These are phyloP conservation scores for Bettongia penicillata DNA, from an alignment of 2,113 vertebrate species.

Conservation along the genomic window DNA sequence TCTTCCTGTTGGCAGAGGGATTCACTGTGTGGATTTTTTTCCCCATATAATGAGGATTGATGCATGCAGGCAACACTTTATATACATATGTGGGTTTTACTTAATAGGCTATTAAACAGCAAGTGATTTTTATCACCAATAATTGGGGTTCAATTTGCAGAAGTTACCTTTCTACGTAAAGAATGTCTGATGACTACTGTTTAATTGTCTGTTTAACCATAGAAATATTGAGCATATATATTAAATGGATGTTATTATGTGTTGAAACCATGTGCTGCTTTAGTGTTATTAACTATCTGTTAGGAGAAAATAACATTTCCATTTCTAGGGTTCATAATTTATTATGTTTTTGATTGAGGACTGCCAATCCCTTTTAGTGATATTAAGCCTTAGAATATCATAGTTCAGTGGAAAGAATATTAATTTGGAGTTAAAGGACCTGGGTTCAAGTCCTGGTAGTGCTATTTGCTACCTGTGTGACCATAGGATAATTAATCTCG, in stretches of 20 bases:
- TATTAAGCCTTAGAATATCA: neutral
- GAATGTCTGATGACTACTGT: slow-evolving; percentile 34
- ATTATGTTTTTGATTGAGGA: neutral
- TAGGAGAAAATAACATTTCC: neutral
- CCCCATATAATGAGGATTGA: slow-evolving; percentile 67
- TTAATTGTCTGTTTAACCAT: slow-evolving; percentile 37
- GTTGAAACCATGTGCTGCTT: slow-evolving; percentile 11
- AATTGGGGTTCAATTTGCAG: slow-evolving; percentile 69
- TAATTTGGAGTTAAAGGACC: neutral
- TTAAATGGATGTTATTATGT: slow-evolving; percentile 49
- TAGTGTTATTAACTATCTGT: neutral
- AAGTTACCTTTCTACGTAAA: slow-evolving; percentile 57
- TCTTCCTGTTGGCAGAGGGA: slow-evolving; percentile 78
- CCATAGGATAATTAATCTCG: neutral
- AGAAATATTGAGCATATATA: slow-evolving; percentile 19
- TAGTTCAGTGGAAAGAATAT: neutral
- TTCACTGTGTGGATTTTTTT: slow-evolving; percentile 67
- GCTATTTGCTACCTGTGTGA: neutral
- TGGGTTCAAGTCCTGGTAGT: neutral
- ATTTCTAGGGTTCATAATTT: neutral
- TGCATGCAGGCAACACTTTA: slow-evolving; percentile 76
- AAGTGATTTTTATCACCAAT: slow-evolving; percentile 72
- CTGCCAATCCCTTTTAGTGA: slow-evolving; percentile 20
- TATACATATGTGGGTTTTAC: slow-evolving; percentile 78
- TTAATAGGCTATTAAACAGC: slow-evolving; percentile 81